Evolutionary conservation across 2,888 invertebrate species (phyloP), one percentile per base, ranked within the genome.

Genomic region (Meiosimyza decipiens): DNA sequence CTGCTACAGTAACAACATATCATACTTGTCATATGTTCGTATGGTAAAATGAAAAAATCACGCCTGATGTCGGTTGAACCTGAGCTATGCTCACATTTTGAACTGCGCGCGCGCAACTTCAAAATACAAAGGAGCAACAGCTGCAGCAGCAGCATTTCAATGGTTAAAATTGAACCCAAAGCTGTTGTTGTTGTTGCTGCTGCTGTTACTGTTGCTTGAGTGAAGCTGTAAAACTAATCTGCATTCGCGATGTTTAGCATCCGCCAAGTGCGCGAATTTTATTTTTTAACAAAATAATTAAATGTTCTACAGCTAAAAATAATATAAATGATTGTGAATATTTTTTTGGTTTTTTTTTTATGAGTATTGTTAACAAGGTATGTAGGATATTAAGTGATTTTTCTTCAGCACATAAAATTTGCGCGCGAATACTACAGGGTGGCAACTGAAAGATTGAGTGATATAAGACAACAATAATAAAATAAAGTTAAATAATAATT

Each of bases 281-380:
- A 54, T 66, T 54, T 66, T 52, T 66, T 66, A 54, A 66, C 66
- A 66, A 66, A 66, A 66, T 33, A 66, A 66, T 66, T 66, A 66
- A 52, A 66, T 66, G 66, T 66, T 52, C 54, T 54, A 18, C n/a
- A 13, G 57, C 16, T 40, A 2, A 40, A 40, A 40, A 40, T 40
- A 40, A 40, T 40, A 40, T 40, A 40, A 40, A 40, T 40, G 40
- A 40, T 40, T 40, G 6, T 40, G 40, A 40, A 40, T 9, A 9
- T 40, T 40, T 40, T 40, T 40, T 40, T 40, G 6, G 9, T 40
- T 40, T 6, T n/a, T n/a, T n/a, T n/a, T n/a, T n/a, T n/a, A n/a
- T n/a, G n/a, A n/a, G 9, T 40, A 4, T 9, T 40, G 40, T 40
- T 40, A 9, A 28, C 28, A 28, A 28, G 28, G 6, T 40, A 40